Conservation (phyloP, 30 jellyfish, hydroid and myxozoan genomes). For the Phacellophora camtschatica region DNA sequence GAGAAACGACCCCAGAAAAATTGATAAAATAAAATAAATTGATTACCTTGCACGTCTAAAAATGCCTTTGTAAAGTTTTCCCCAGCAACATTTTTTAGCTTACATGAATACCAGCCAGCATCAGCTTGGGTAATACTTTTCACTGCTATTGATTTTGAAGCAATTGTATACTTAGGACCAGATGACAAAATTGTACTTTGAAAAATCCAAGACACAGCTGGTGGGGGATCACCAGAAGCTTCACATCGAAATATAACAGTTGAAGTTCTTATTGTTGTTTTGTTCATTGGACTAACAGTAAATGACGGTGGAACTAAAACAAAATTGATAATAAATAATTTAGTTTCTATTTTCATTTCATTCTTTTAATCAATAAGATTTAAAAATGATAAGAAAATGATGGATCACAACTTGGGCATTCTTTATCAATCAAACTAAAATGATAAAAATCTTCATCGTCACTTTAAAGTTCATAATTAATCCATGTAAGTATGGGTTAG, state of each 20-base stretch:
- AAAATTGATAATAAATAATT: too few relatives aligned
- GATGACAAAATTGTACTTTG: neutral
- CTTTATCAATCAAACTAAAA: too few relatives aligned
- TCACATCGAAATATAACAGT: conserved; percentile 7
- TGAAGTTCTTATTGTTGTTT: conserved; percentile 16
- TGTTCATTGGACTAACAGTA: neutral
- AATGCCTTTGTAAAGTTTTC: neutral
- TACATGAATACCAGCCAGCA: conserved; percentile 59
- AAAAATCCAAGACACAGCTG: conserved; percentile 26
- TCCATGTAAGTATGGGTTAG: too few relatives aligned
- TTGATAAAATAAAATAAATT: too few relatives aligned
- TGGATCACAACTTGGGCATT: too few relatives aligned
- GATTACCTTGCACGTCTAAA: conserved; percentile 47
- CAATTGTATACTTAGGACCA: neutral
- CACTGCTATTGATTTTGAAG: conserved; percentile 17
- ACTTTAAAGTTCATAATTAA: too few relatives aligned
- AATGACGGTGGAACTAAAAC: conserved; percentile 69
- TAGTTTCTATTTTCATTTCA: too few relatives aligned
- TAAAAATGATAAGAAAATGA: too few relatives aligned
- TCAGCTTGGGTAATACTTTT: neutral
- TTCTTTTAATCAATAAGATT: too few relatives aligned
- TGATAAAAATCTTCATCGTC: too few relatives aligned
- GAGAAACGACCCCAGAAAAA: too few relatives aligned
- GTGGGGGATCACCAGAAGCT: conserved; percentile 47
- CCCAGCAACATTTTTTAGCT: conserved; percentile 31